phyloP scores from a whole-genome alignment of 2,113 vertebrate genomes.

The Acanthochromis polyacanthus region DNA sequence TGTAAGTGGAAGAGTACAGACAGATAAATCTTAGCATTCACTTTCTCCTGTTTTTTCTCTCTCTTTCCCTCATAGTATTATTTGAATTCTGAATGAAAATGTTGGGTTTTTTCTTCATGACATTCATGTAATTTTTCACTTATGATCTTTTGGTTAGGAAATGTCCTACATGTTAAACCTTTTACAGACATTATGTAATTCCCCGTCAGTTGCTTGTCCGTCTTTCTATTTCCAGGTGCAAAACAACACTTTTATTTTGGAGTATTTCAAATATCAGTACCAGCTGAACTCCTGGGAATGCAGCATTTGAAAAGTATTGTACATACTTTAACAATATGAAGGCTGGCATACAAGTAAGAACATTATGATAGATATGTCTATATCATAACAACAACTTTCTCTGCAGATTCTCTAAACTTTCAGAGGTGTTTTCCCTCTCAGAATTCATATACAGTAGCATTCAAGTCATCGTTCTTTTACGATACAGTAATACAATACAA shows the following conservation, averaged over 20 bases:
- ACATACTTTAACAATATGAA: neutral
- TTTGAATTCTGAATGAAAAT: too few relatives aligned
- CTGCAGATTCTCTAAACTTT: neutral
- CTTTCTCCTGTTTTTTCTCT: neutral
- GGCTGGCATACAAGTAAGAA: neutral
- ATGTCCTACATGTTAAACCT: too few relatives aligned
- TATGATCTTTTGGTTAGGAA: too few relatives aligned
- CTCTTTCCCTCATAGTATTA: too few relatives aligned
- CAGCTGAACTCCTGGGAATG: neutral
- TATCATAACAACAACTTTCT: neutral
- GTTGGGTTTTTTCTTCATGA: too few relatives aligned
- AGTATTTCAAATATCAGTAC: neutral
- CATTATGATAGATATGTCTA: neutral
- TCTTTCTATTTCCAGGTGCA: too few relatives aligned
- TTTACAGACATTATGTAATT: too few relatives aligned
- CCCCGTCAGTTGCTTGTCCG: too few relatives aligned
- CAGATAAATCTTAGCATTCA: slow-evolving; percentile 9
- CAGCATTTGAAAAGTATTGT: too few relatives aligned
- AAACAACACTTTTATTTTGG: neutral
- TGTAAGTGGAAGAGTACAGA: neutral
- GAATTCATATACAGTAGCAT: neutral
- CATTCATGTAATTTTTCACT: too few relatives aligned
- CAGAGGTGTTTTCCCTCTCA: neutral
- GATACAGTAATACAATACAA: too few relatives aligned
- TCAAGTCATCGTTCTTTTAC: slow-evolving; percentile 28